A percentile compares a stretch with the other conserved stretches of the same genome.
Evolutionary conservation across 2,113 vertebrate genomes (phyloP).

Genomic region (Prionailurus viverrinus): DNA sequence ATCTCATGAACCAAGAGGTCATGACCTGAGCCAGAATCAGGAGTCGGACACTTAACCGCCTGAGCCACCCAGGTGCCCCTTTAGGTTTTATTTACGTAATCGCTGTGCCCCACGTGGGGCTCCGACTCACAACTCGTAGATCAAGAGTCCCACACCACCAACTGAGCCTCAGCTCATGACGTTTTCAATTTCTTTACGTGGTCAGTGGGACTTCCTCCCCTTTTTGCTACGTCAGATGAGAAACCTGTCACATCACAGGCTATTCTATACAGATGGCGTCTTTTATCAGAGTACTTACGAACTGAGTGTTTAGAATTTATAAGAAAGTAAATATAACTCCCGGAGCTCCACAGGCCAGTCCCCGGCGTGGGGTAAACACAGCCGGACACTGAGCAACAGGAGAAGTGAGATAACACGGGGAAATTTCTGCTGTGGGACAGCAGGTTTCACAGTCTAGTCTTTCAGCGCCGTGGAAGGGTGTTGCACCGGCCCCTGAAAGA

Average conservation of each 20-base stretch:
- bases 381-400: not conserved
- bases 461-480: not conserved
- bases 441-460: fast-evolving
- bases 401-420: fast-evolving
- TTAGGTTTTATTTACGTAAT: not conserved
- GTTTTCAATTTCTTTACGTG: not conserved
- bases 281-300: not conserved
- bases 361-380: fast-evolving
- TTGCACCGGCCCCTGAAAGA: fast-evolving
- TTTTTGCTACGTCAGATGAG: not conserved
- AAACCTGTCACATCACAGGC: not conserved
- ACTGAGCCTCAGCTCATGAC: not conserved
- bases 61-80: too few relatives aligned
- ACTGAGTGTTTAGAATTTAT: not conserved
- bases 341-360: fast-evolving
- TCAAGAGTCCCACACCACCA: not conserved
- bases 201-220: not conserved
- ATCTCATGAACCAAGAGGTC: too few relatives aligned
- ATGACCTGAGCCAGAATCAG: too few relatives aligned
- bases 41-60: too few relatives aligned
- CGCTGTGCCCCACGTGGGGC: not conserved
- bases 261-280: fast-evolving
- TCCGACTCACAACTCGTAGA: not conserved
- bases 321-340: not conserved
- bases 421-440: fast-evolving